A percentile compares a stretch with the other conserved stretches of the same genome.
Conservation (phyloP, 35 echinoderm and acorn worm genomes). For the Anneissia japonica region DNA sequence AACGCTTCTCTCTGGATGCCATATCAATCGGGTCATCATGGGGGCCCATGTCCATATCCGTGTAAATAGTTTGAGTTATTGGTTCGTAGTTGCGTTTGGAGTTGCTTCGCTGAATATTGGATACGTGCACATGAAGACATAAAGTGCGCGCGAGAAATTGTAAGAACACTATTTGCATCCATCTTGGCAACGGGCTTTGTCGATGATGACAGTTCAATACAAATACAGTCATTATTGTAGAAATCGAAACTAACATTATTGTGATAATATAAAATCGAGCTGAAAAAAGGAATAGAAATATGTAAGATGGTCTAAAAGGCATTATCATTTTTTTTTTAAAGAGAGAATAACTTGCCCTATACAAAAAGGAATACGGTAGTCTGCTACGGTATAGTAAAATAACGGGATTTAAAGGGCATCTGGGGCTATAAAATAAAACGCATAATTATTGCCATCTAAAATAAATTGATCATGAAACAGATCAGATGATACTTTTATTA, state of each 20-base stretch:
- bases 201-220: slow-evolving; percentile 94
- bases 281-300: slow-evolving; percentile 11
- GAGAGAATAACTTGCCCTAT: not conserved
- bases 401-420: no score
- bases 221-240: slow-evolving; percentile 82
- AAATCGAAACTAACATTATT: slow-evolving; percentile 85
- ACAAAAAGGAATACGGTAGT: not conserved
- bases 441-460: no score
- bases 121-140: slow-evolving; percentile 42
- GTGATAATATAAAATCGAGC: slow-evolving; percentile 95
- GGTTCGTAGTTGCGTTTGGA: not conserved
- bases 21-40: not conserved
- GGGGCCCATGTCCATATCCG: not conserved
- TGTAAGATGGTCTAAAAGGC: not conserved
- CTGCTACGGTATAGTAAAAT: not conserved
- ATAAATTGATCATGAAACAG: no score
- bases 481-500: no score
- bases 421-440: no score
- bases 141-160: slow-evolving; percentile 67
- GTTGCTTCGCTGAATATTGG: not conserved
- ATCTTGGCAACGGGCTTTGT: slow-evolving; percentile 60
- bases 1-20: not conserved
- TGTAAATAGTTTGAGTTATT: not conserved
- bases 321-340: not conserved
- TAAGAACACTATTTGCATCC: slow-evolving; percentile 81